Conservation (phyloP, 1,140 invertebrate species). For the Solenopsis invicta region DNA sequence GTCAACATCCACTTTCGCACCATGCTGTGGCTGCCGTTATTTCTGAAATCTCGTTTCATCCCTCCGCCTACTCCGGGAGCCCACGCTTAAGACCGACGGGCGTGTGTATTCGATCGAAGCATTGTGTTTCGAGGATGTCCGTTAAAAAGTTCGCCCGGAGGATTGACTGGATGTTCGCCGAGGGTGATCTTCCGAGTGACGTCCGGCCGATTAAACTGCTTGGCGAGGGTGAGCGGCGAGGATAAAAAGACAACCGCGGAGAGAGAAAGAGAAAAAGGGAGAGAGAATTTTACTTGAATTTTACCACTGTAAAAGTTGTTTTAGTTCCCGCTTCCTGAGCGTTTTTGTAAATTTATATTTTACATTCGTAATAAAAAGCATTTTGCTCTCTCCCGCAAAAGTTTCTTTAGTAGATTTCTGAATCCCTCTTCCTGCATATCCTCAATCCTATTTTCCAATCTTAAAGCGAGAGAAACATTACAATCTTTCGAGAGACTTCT, state of each 20-base stretch:
- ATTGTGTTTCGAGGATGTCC: constrained; percentile 40
- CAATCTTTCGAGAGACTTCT: constrained; percentile 18
- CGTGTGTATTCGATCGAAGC: constrained; percentile 28
- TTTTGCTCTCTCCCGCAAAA: neutral
- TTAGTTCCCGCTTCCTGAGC: neutral
- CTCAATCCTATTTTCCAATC: neutral
- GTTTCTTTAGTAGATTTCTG: neutral
- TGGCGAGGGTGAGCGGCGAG: neutral
- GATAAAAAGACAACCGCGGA: neutral
- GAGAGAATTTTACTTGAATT: neutral
- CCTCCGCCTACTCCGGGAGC: neutral
- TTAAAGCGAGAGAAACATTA: neutral
- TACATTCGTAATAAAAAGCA: neutral
- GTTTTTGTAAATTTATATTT: neutral
- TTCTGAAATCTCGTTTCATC: constrained; percentile 77
- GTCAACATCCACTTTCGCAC: constrained; percentile 73
- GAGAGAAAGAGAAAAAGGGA: neutral
- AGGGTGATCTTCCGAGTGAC: constrained; percentile 52
- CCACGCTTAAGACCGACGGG: neutral
- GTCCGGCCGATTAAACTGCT: constrained; percentile 64
- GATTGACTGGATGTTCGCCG: neutral
- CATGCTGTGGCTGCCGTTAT: constrained; percentile 53
- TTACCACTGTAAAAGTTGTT: neutral
- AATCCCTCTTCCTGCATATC: neutral
- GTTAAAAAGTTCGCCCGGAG: constrained; percentile 44